Conservation (phyloP, 2,113 vertebrate genomes). For the Scomber colias region DNA sequence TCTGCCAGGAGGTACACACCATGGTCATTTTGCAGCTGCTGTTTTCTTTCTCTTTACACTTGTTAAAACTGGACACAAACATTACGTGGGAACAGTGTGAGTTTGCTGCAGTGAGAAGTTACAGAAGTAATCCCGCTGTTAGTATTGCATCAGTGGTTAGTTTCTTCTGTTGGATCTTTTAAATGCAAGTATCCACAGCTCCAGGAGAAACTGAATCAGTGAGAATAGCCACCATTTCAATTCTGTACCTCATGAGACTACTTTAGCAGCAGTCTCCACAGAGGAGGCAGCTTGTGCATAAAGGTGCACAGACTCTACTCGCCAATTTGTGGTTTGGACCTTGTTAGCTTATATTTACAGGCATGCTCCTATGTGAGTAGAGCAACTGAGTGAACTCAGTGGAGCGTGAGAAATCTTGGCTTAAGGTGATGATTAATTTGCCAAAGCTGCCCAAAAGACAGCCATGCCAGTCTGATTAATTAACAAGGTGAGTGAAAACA, state of each 20-base stretch:
- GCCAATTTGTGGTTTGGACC: slow-evolving; percentile 27
- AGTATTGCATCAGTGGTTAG: not conserved
- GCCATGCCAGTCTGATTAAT: slow-evolving; percentile 34
- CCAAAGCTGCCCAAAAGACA: slow-evolving; percentile 37
- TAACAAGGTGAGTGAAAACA: slow-evolving; percentile 53
- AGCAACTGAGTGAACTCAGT: slow-evolving; percentile 21
- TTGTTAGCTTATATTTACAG: slow-evolving; percentile 28
- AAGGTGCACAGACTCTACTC: not conserved
- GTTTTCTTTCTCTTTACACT: not conserved
- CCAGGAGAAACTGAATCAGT: not conserved
- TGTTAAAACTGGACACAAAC: not conserved
- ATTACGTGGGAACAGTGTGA: not conserved
- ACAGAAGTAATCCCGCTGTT: not conserved
- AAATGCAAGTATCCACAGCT: not conserved
- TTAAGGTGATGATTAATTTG: slow-evolving; percentile 51
- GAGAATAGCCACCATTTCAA: not conserved
- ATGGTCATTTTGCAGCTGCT: not conserved
- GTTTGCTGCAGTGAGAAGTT: not conserved
- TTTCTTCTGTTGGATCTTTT: not conserved
- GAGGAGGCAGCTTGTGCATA: not conserved
- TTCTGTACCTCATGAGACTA: not conserved
- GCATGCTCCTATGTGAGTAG: slow-evolving; percentile 20
- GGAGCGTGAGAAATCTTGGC: slow-evolving; percentile 32
- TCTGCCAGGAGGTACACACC: slow-evolving; percentile 90
- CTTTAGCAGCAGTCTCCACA: not conserved